These are phyloP conservation scores for Diplodus sargus DNA, from an alignment of 2,797 vertebrate genomes.

Conservation along the genomic window DNA sequence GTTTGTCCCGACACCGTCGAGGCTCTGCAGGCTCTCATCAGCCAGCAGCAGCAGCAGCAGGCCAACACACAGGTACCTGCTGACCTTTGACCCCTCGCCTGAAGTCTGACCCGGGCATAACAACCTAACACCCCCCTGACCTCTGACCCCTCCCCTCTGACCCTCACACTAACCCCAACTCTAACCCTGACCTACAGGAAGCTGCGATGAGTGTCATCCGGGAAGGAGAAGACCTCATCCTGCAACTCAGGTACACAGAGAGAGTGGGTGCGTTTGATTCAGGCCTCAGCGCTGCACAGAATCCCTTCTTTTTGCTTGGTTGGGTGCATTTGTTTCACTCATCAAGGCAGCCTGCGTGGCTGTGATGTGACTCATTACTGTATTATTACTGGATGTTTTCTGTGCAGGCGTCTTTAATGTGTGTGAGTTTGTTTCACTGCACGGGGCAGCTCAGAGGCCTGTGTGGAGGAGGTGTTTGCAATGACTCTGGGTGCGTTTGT, in stretches of 20 bases:
- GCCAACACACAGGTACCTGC: conserved; percentile 88
- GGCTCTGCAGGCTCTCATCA: conserved; percentile 94
- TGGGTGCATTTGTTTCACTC: conserved; percentile 28
- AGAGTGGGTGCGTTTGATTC: conserved; percentile 30
- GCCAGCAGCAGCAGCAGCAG: conserved; percentile 97
- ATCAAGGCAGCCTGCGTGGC: neutral
- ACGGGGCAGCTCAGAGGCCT: neutral
- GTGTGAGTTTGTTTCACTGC: conserved; percentile 17
- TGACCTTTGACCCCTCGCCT: conserved; percentile 28
- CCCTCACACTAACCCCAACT: conserved; percentile 60
- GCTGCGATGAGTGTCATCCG: conserved; percentile 97
- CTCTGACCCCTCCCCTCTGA: conserved; percentile 39
- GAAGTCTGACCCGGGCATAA: conserved; percentile 41
- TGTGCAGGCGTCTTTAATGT: neutral
- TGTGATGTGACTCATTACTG: neutral
- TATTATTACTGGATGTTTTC: too few species aligned
- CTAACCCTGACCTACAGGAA: conserved; percentile 85
- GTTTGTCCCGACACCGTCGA: conserved; percentile 95
- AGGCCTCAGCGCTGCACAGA: neutral
- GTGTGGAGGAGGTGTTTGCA: neutral
- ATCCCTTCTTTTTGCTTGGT: neutral
- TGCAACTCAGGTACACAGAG: conserved; percentile 93
- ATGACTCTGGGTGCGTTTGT: conserved; percentile 10
- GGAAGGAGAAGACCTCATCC: conserved; percentile 98
- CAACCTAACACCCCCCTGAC: conserved; percentile 48